Evolutionary conservation across 2,113 vertebrate species (phyloP).

Genomic region (Takifugu bimaculatus): DNA sequence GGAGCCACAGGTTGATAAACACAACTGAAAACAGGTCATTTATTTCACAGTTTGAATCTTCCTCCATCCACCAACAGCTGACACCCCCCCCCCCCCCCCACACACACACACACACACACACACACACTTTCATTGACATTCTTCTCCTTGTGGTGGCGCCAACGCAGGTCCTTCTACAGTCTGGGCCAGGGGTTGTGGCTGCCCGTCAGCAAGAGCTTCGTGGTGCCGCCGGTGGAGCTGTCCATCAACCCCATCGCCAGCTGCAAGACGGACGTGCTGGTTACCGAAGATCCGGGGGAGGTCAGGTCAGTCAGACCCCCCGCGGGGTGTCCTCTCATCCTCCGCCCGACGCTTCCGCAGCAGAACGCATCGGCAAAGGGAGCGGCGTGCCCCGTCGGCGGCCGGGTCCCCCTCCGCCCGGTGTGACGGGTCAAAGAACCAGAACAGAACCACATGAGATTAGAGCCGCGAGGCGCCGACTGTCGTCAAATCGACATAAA

Average conservation of each 20-base stretch:
- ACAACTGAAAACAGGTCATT: neutral
- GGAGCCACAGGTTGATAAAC: neutral
- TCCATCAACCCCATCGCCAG: conserved; percentile 97
- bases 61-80: too few relatives aligned
- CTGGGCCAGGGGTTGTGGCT: conserved; percentile 96
- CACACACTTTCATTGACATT: too few relatives aligned
- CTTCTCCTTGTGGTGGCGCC: conserved; percentile 34
- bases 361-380: too few relatives aligned
- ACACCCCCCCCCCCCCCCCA: too few relatives aligned
- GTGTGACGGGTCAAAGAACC: too few relatives aligned
- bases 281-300: conserved; percentile 94
- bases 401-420: too few relatives aligned
- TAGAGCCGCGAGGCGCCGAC: too few relatives aligned
- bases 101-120: too few relatives aligned
- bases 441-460: too few relatives aligned
- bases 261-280: conserved; percentile 96
- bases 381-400: too few relatives aligned
- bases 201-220: conserved; percentile 97
- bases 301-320: conserved; percentile 84
- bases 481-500: too few relatives aligned
- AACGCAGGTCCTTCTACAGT: conserved; percentile 92
- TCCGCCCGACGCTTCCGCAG: neutral
- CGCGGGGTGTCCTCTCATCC: neutral
- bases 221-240: conserved; percentile 94
- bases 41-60: neutral